These are phyloP conservation scores for Pitangus sulphuratus DNA, from an alignment of 2,797 vertebrate genomes.

Conservation along the genomic window DNA sequence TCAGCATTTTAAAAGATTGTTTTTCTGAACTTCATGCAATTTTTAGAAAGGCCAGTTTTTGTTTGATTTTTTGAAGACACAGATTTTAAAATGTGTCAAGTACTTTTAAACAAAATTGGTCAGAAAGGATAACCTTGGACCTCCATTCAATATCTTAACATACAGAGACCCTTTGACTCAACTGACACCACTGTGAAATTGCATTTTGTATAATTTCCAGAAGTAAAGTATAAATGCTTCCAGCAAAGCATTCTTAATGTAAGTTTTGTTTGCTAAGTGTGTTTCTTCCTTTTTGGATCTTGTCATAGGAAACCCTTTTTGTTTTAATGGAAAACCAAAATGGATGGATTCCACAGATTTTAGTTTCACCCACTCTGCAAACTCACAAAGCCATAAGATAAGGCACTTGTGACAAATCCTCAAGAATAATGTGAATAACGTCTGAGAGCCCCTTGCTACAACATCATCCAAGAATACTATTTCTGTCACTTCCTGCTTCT, in stretches of 20 bases:
- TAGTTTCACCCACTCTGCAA: neutral
- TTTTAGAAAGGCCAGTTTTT: conserved; percentile 25
- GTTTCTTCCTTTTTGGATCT: conserved; percentile 16
- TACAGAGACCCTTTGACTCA: neutral
- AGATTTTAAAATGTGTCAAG: conserved; percentile 24
- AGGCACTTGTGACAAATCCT: neutral
- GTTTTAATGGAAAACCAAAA: neutral
- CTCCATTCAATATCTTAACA: conserved; percentile 12
- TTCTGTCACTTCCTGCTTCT: conserved; percentile 59
- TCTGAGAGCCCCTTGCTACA: neutral
- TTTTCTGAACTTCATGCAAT: neutral
- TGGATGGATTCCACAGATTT: neutral
- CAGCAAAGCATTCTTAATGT: neutral
- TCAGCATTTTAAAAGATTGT: neutral
- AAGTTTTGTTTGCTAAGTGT: conserved; percentile 9
- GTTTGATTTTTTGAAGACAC: conserved; percentile 30
- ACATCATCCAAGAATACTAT: conserved; percentile 6
- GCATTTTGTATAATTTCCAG: conserved; percentile 14
- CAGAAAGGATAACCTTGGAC: conserved; percentile 52
- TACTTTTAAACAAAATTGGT: conserved; percentile 53
- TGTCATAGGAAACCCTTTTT: neutral
- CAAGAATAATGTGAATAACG: neutral
- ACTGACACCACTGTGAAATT: conserved; percentile 19
- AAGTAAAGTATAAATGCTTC: conserved; percentile 27
- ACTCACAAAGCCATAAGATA: neutral